phyloP scores from a whole-genome alignment of 2,113 vertebrate species.

The Pollimyrus isidori region DNA sequence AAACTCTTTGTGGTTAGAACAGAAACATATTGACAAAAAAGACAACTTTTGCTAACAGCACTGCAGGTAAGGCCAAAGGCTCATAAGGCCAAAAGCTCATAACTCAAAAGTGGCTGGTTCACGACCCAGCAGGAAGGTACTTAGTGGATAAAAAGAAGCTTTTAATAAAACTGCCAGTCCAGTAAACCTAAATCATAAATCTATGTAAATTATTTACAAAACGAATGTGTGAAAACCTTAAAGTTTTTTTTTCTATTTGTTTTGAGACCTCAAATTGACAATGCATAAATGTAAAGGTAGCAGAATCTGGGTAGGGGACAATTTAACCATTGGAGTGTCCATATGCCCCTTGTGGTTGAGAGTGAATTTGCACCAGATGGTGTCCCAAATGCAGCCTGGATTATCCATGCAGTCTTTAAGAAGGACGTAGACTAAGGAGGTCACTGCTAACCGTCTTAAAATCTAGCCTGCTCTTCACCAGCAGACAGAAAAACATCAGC shows the following conservation, averaged over 20 bases:
- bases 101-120: not conserved
- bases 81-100: not conserved
- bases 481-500: constrained; percentile 19
- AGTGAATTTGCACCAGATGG: constrained; percentile 20
- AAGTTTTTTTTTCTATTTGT: not conserved
- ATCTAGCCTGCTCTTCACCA: constrained; percentile 2
- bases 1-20: not conserved
- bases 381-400: constrained; percentile 19
- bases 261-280: not conserved
- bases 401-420: constrained; percentile 21
- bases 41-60: not conserved
- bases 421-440: constrained; percentile 12
- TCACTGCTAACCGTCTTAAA: constrained; percentile 28
- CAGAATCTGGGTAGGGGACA: not conserved
- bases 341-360: not conserved
- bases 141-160: not conserved
- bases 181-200: not conserved
- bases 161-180: not conserved
- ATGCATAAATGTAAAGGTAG: not conserved
- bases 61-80: not conserved
- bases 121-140: not conserved
- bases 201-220: not conserved
- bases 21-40: not conserved
- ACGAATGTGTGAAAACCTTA: not conserved
- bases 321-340: not conserved